Conservation (phyloP, 2,113 vertebrate genomes). For the Sminthopsis crassicaudata region DNA sequence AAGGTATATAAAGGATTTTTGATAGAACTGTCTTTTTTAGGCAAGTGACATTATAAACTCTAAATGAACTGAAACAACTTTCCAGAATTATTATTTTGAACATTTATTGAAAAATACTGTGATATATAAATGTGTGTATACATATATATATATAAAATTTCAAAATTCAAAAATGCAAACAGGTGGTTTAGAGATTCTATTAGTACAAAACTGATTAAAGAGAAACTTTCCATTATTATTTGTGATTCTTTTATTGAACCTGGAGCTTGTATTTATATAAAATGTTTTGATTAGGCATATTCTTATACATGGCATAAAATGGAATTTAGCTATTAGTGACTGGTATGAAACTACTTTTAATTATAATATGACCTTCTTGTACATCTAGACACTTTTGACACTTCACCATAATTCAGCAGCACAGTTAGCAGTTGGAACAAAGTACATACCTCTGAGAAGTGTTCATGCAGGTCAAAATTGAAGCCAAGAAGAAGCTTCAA, state of each 20-base stretch:
- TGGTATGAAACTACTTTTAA: neutral
- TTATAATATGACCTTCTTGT: neutral
- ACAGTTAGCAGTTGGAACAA: neutral
- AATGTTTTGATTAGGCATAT: neutral
- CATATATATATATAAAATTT: neutral
- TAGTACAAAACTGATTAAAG: neutral
- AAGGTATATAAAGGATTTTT: slow-evolving; percentile 38
- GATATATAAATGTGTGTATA: neutral
- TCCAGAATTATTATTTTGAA: neutral
- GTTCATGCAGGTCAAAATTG: neutral
- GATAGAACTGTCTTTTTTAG: slow-evolving; percentile 66
- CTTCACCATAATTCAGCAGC: too few relatives aligned
- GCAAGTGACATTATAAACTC: neutral
- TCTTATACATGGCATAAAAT: neutral
- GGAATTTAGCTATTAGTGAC: neutral
- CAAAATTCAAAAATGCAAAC: neutral
- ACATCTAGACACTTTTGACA: neutral
- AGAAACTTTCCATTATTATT: neutral
- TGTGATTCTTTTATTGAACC: neutral
- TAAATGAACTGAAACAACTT: neutral
- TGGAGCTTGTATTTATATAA: neutral
- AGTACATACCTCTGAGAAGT: neutral
- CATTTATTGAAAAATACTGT: neutral
- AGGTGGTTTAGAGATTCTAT: neutral
- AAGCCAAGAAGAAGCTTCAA: neutral